Percentiles rank a stretch among this genome's conserved stretches.
Conservation (phyloP, 1,140 invertebrate species). For the Lordiphosa mommai region DNA sequence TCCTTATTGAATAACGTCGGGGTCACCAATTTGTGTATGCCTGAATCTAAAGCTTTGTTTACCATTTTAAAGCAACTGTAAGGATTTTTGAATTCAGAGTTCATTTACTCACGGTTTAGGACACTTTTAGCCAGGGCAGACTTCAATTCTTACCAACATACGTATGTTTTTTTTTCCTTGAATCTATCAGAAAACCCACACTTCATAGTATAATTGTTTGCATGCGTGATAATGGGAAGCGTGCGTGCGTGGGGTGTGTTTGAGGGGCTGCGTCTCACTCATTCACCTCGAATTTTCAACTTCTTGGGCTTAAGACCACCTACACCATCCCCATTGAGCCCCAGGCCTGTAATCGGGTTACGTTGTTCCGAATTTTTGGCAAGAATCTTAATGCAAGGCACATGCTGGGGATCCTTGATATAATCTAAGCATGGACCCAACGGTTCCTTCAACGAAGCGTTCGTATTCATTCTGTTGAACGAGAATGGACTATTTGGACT, state of each 20-base stretch:
- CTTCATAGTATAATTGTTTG: too few relatives aligned
- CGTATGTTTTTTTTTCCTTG: too few relatives aligned
- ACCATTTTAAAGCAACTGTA: too few relatives aligned
- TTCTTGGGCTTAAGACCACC: conserved; percentile 65
- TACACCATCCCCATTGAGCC: conserved; percentile 65
- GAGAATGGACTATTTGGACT: conserved; percentile 35
- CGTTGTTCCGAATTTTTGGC: conserved; percentile 21
- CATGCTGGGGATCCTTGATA: not conserved
- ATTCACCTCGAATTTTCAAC: conserved; percentile 48
- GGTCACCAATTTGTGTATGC: too few relatives aligned
- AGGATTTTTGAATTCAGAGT: too few relatives aligned
- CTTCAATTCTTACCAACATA: too few relatives aligned
- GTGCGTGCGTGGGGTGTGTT: not conserved
- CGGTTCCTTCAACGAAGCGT: conserved; percentile 18
- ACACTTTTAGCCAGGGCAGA: too few relatives aligned
- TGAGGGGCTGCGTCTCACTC: conserved; percentile 1
- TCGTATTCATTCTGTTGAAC: conserved; percentile 19
- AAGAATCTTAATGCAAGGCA: conserved; percentile 26
- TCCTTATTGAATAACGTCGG: too few relatives aligned
- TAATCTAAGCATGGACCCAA: conserved; percentile 16
- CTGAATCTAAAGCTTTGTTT: too few relatives aligned
- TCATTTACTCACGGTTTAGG: too few relatives aligned
- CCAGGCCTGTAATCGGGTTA: conserved; percentile 70
- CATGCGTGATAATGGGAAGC: not conserved
- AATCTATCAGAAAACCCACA: too few relatives aligned